A percentile compares a stretch with the other conserved stretches of the same genome.
Conservation (phyloP, 1,140 invertebrate species). For the Cotesia chilonis region DNA sequence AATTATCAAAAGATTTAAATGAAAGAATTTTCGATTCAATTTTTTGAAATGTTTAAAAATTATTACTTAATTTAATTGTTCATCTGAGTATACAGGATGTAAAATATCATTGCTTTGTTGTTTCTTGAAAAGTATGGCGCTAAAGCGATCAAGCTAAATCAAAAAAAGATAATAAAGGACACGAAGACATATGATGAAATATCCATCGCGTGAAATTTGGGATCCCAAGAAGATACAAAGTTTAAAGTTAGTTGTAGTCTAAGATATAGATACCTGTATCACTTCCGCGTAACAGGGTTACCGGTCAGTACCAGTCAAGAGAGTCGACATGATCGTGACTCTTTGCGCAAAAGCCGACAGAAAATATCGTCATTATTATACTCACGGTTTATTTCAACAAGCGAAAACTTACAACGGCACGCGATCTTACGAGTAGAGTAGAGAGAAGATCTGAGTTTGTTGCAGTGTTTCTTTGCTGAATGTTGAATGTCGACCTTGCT, state of each 20-base stretch:
- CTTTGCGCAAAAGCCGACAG: constrained; percentile 56
- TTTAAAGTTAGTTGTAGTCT: no score
- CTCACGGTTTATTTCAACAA: constrained; percentile 36
- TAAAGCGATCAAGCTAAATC: no score
- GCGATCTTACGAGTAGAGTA: constrained; percentile 48
- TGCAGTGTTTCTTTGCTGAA: background rate
- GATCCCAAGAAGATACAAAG: background rate
- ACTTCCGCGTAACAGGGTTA: constrained; percentile 58
- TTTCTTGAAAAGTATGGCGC: no score
- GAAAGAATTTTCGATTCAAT: no score
- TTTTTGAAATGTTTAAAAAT: no score
- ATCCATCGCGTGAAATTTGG: constrained; percentile 30
- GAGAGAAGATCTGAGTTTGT: no score
- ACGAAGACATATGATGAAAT: background rate
- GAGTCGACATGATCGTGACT: constrained; percentile 50
- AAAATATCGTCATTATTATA: constrained; percentile 56
- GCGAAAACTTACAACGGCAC: constrained; percentile 50
- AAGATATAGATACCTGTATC: constrained; percentile 39
- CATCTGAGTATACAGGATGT: no score
- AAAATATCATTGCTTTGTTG: no score
- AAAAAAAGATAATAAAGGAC: background rate
- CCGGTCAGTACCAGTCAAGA: constrained; percentile 35
- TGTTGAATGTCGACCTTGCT: constrained; percentile 49
- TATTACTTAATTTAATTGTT: no score
- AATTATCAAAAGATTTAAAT: no score